Evolutionary conservation across 2,113 vertebrate species (phyloP).

Genomic region (Sterrhoptilus dennistouni): DNA sequence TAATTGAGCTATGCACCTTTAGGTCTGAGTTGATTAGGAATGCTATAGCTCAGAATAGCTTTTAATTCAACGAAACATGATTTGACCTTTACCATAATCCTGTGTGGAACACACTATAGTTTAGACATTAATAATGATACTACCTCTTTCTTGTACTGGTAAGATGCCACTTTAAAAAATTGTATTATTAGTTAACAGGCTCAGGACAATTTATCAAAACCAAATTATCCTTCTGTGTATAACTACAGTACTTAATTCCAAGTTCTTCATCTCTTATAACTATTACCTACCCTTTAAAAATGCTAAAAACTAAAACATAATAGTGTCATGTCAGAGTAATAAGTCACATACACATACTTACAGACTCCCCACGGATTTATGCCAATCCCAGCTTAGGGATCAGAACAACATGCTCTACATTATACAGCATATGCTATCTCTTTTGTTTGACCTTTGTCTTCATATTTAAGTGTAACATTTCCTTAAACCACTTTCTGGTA

Average conservation of each 20-base stretch:
- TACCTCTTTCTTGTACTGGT: conserved; percentile 87
- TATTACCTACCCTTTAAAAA: conserved; percentile 98
- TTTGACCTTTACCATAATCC: conserved; percentile 99
- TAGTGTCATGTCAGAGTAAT: conserved; percentile 89
- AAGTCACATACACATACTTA: conserved; percentile 86
- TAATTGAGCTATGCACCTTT: conserved; percentile 99
- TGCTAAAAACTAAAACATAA: conserved; percentile 92
- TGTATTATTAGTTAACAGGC: conserved; percentile 98
- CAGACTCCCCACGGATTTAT: conserved; percentile 80
- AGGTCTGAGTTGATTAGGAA: conserved; percentile 99
- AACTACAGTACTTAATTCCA: conserved; percentile 93
- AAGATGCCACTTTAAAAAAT: conserved; percentile 93
- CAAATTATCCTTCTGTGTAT: conserved; percentile 99
- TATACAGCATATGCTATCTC: conserved; percentile 43
- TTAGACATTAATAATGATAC: conserved; percentile 99
- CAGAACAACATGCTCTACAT: conserved; percentile 60
- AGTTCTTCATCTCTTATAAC: conserved; percentile 94
- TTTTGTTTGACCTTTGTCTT: conserved; percentile 77
- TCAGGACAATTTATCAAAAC: conserved; percentile 95
- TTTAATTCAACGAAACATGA: conserved; percentile 98
- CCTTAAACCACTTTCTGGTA: conserved; percentile 66
- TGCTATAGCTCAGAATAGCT: conserved; percentile 99
- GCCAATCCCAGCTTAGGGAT: conserved; percentile 52
- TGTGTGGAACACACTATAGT: conserved; percentile 94
- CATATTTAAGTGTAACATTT: conserved; percentile 68